These are phyloP conservation scores for Macrobrachium rosenbergii DNA, from an alignment of 1,140 invertebrate species.

Conservation along the genomic window DNA sequence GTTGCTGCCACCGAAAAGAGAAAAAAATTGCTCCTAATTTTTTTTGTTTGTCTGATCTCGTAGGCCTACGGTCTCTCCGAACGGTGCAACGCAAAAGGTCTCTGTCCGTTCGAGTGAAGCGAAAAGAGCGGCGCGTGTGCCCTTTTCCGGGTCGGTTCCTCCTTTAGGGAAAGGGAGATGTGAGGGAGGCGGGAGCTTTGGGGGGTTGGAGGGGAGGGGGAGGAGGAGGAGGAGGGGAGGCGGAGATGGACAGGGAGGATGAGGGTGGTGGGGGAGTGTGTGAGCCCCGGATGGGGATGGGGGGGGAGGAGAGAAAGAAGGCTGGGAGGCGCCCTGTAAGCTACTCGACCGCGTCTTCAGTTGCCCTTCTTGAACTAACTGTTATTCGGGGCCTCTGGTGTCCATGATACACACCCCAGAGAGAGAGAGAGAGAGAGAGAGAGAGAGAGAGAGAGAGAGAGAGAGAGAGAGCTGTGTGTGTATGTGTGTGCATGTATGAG, in stretches of 20 bases:
- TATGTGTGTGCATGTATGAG: no score
- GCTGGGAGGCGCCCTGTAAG: background rate
- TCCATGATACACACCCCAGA: background rate
- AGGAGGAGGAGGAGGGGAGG: background rate
- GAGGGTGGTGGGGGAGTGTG: background rate
- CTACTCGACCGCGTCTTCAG: background rate
- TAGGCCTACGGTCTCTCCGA: no score
- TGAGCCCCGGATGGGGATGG: background rate
- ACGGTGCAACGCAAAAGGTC: no score
- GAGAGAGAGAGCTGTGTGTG: no score
- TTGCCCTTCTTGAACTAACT: background rate
- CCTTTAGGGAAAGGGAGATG: constrained; percentile 1
- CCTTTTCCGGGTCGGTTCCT: background rate
- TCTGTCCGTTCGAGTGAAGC: no score
- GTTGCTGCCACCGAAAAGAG: no score
- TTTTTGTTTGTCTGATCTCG: no score
- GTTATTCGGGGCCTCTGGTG: background rate
- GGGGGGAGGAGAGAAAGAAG: background rate
- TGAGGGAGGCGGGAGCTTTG: background rate
- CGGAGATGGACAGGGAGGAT: background rate
- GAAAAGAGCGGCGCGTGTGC: no score
- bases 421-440: no score
- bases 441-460: no score
- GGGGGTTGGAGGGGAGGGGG: background rate
- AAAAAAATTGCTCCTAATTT: no score